These are phyloP conservation scores for Oreotrochilus melanogaster DNA, from an alignment of 2,113 vertebrate species.

Conservation along the genomic window DNA sequence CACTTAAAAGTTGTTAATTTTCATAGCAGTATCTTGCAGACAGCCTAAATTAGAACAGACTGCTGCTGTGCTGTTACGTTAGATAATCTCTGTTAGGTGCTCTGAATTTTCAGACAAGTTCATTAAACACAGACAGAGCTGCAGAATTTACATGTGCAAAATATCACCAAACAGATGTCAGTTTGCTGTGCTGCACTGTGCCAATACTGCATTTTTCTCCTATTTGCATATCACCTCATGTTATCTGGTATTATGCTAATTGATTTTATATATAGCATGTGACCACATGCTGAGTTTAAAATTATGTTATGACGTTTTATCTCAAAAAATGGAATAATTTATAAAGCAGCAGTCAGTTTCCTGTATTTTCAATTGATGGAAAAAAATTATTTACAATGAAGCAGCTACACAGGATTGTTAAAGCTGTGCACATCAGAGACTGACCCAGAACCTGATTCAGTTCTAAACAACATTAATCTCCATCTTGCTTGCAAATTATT, in stretches of 20 bases:
- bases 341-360: neutral
- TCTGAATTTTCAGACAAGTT: constrained; percentile 62
- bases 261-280: neutral
- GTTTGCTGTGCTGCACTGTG: constrained; percentile 5
- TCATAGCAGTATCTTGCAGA: constrained; percentile 61
- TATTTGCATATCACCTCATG: neutral
- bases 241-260: constrained; percentile 31
- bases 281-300: neutral
- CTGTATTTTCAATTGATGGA: neutral
- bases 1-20: constrained; percentile 75
- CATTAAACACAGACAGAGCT: constrained; percentile 43
- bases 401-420: neutral
- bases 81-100: constrained; percentile 64
- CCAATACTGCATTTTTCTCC: constrained; percentile 2
- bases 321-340: neutral
- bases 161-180: constrained; percentile 58
- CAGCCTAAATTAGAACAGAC: constrained; percentile 72
- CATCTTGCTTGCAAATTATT: neutral
- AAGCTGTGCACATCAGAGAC: rapidly evolving
- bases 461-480: neutral
- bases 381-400: neutral
- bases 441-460: neutral
- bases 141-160: constrained; percentile 24
- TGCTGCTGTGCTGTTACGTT: constrained; percentile 60
- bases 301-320: constrained; percentile 15